Evolutionary conservation across 2,888 invertebrate species (phyloP).

Genomic region (Drosophila nr. perissopoda): DNA sequence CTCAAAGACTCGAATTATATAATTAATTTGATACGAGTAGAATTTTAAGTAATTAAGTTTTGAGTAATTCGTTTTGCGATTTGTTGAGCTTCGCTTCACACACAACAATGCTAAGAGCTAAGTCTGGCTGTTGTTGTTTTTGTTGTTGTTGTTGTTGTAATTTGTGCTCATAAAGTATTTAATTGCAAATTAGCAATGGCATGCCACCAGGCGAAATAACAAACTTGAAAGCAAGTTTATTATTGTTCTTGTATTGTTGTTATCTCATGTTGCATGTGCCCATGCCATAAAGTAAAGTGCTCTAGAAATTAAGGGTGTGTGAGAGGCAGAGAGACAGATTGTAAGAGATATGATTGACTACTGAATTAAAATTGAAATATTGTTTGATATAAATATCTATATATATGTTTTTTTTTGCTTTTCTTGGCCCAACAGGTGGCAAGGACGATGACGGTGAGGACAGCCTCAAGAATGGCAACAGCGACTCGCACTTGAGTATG

Average conservation of each 20-base stretch:
- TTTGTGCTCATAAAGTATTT: conserved; percentile 81
- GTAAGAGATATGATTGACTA: neutral
- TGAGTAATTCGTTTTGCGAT: conserved; percentile 18
- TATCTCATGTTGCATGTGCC: conserved; percentile 66
- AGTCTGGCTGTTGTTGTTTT: conserved; percentile 35
- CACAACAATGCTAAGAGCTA: conserved; percentile 3
- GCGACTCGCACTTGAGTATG: conserved; percentile 65
- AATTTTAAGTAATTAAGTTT: conserved; percentile 10
- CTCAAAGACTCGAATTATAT: conserved; percentile 11
- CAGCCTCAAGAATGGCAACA: conserved; percentile 83
- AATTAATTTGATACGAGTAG: conserved; percentile 8
- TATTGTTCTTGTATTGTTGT: conserved; percentile 30
- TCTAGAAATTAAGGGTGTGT: conserved; percentile 18
- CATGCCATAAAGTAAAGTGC: conserved; percentile 55
- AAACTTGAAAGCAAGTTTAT: conserved; percentile 40
- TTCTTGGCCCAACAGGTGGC: conserved; percentile 87
- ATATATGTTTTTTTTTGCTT: neutral
- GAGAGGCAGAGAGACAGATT: neutral
- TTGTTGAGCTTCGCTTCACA: conserved; percentile 44
- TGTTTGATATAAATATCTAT: neutral
- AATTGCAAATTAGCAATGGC: conserved; percentile 78
- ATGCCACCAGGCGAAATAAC: conserved; percentile 44
- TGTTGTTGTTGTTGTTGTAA: conserved; percentile 57
- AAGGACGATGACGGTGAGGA: conserved; percentile 91
- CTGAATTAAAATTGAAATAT: neutral